A percentile compares a stretch with the other conserved stretches of the same genome.
Evolutionary conservation across 2,113 vertebrate species (phyloP).

Genomic region (Brachyistius frenatus): DNA sequence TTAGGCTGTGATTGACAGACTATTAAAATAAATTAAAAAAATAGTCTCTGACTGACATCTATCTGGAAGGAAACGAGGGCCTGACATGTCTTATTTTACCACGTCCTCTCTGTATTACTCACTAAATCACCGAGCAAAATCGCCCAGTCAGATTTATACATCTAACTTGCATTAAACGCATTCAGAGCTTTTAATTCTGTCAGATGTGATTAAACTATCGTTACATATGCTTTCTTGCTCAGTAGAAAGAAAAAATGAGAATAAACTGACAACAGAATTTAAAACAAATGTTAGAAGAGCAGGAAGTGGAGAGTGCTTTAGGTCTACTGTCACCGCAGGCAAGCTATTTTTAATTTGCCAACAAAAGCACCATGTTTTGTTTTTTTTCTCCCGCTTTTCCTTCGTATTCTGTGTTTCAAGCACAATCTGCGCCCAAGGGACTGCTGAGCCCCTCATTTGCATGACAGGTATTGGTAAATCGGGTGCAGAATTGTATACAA

Average conservation of each 20-base stretch:
- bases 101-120: constrained; percentile 29
- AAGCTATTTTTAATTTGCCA: constrained; percentile 77
- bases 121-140: constrained; percentile 29
- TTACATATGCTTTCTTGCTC: not conserved
- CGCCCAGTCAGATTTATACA: constrained; percentile 34
- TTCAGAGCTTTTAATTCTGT: constrained; percentile 57
- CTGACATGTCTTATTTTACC: constrained; percentile 33
- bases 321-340: constrained; percentile 68
- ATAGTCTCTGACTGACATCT: constrained; percentile 34
- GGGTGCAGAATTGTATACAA: constrained; percentile 34
- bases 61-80: not conserved
- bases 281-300: constrained; percentile 54
- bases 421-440: constrained; percentile 58
- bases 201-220: constrained; percentile 56
- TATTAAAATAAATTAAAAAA: constrained; percentile 11
- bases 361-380: constrained; percentile 58
- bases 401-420: constrained; percentile 51
- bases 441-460: constrained; percentile 56
- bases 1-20: constrained; percentile 16
- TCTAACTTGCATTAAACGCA: constrained; percentile 39
- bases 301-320: constrained; percentile 46
- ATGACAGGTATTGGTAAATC: constrained; percentile 71
- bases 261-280: constrained; percentile 49
- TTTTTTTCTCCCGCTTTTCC: not conserved
- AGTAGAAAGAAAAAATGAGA: not conserved